Percentiles rank a stretch among this genome's conserved stretches.
phyloP scores from a whole-genome alignment of 1,140 invertebrate species.

The Ceratitis capitata region DNA sequence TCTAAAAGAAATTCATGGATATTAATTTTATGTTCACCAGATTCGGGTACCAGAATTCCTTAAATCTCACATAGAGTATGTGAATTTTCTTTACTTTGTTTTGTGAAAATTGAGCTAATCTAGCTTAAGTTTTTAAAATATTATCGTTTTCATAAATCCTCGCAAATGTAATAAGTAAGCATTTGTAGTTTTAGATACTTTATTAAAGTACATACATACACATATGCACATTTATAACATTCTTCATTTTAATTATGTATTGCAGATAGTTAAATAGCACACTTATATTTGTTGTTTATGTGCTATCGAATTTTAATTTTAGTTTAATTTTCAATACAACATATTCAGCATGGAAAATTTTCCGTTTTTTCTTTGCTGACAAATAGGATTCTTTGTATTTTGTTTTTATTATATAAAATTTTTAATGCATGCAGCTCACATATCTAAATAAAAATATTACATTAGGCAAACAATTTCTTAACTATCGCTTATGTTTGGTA shows the following conservation, averaged over 20 bases:
- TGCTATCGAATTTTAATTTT: neutral
- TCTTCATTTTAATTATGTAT: neutral
- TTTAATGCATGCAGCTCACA: slow-evolving; percentile 9
- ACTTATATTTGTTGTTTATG: neutral
- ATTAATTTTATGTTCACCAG: too few relatives aligned
- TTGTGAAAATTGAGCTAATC: too few relatives aligned
- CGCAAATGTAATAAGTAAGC: too few relatives aligned
- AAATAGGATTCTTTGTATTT: neutral
- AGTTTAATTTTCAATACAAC: neutral
- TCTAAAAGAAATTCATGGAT: too few relatives aligned
- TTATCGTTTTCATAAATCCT: too few relatives aligned
- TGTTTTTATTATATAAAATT: neutral
- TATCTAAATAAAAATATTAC: neutral
- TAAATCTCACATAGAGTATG: too few relatives aligned
- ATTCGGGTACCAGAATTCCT: too few relatives aligned
- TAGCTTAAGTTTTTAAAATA: too few relatives aligned
- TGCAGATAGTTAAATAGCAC: neutral
- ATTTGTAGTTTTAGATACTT: neutral
- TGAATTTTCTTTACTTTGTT: too few relatives aligned
- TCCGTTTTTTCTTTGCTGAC: neutral
- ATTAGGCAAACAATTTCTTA: neutral
- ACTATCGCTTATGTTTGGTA: slow-evolving; percentile 8
- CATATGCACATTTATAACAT: slow-evolving; percentile 10
- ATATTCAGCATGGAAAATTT: neutral
- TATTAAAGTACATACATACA: slow-evolving; percentile 18